Evolutionary conservation across 2,888 invertebrate species (phyloP).

Genomic region (Phalera bucephala): DNA sequence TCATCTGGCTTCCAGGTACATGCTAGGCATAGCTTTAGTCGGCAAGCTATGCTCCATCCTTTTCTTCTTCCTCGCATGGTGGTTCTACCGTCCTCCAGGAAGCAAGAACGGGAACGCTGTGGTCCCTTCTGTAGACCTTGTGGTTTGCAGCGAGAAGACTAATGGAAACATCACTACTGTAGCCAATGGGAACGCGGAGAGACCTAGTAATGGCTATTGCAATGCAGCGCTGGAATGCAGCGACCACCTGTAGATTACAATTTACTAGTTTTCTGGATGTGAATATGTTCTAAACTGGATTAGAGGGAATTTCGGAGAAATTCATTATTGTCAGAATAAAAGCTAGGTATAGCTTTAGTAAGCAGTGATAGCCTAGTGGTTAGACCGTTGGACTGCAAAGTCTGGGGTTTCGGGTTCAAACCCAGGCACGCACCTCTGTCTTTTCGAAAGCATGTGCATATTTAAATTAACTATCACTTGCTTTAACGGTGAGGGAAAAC

Average conservation of each 20-base stretch:
- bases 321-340: no score
- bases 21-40: slow-evolving; percentile 87
- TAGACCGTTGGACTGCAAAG: no score
- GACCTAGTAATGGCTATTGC: slow-evolving; percentile 62
- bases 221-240: slow-evolving; percentile 72
- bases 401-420: no score
- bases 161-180: slow-evolving; percentile 45
- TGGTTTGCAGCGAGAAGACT: slow-evolving; percentile 52
- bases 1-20: no score
- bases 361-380: no score
- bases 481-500: no score
- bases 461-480: no score
- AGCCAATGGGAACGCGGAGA: slow-evolving; percentile 35
- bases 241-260: slow-evolving; percentile 29
- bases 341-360: slow-evolving; percentile 87
- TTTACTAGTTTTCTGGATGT: slow-evolving; percentile 44
- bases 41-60: slow-evolving; percentile 87
- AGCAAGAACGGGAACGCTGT: slow-evolving; percentile 58
- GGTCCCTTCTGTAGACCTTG: slow-evolving; percentile 61
- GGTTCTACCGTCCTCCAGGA: slow-evolving; percentile 88
- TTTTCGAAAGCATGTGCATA: no score
- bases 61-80: slow-evolving; percentile 90
- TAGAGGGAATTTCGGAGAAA: no score
- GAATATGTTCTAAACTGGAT: no score
- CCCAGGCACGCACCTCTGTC: no score